phyloP scores from a whole-genome alignment of 2,113 vertebrate species.

The Dipodomys spectabilis region DNA sequence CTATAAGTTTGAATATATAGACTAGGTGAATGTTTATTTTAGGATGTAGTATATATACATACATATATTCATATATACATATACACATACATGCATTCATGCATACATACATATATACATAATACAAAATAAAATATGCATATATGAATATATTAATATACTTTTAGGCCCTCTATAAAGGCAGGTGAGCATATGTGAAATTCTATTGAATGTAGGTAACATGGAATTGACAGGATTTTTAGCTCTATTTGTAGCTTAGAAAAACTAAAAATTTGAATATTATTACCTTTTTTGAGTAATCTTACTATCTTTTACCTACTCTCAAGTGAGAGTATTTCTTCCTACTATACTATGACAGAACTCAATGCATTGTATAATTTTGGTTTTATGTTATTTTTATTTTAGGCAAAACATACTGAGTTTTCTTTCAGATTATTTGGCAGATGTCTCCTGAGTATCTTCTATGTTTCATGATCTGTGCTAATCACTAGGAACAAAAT shows the following conservation, averaged over 20 bases:
- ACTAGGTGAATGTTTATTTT: too few species aligned
- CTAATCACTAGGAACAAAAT: constrained; percentile 35
- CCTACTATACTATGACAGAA: not conserved
- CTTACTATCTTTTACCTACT: constrained; percentile 19
- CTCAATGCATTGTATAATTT: not conserved
- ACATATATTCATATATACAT: too few species aligned
- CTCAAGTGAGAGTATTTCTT: constrained; percentile 4
- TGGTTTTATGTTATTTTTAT: constrained; percentile 15
- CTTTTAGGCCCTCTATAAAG: too few species aligned
- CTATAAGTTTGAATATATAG: too few species aligned
- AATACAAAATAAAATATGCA: too few species aligned
- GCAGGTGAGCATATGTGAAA: too few species aligned
- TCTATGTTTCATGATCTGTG: constrained; percentile 11
- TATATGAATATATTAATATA: too few species aligned
- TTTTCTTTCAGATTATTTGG: not conserved
- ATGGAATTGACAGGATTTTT: too few species aligned
- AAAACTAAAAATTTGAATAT: constrained; percentile 19
- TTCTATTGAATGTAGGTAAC: too few species aligned
- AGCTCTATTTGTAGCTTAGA: not conserved
- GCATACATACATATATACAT: too few species aligned
- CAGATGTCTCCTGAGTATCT: not conserved
- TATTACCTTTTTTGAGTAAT: not conserved
- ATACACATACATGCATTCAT: too few species aligned
- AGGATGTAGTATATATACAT: too few species aligned
- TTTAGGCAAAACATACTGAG: not conserved